phyloP scores from a whole-genome alignment of 2,797 vertebrate species.

The Muscicapa comitata region DNA sequence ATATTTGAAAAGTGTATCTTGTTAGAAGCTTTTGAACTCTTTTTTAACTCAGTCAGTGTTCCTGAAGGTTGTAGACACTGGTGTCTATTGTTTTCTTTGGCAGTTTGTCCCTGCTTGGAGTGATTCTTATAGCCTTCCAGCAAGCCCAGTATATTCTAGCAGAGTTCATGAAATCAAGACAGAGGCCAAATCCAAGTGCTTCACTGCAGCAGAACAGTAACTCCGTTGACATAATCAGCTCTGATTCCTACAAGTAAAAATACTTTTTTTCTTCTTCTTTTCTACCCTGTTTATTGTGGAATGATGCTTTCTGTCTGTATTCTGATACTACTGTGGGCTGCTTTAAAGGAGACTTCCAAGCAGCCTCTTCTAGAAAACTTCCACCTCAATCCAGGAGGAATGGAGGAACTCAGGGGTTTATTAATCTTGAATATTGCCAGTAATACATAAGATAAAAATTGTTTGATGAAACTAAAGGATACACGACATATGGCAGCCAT shows the following conservation, averaged over 20 bases:
- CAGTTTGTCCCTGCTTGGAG: constrained; percentile 91
- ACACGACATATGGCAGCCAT: background rate
- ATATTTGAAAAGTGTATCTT: background rate
- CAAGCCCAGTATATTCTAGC: constrained; percentile 95
- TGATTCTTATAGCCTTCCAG: constrained; percentile 93
- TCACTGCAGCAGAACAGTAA: constrained; percentile 75
- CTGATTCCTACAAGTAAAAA: constrained; percentile 86
- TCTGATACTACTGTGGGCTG: background rate
- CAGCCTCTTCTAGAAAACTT: background rate
- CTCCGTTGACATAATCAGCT: constrained; percentile 76
- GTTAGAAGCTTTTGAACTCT: background rate
- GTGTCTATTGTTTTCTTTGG: background rate
- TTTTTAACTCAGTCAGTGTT: background rate
- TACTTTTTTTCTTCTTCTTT: background rate
- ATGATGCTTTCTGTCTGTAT: background rate
- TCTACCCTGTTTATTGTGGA: background rate
- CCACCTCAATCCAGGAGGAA: background rate
- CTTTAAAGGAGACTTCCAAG: background rate
- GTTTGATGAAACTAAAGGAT: background rate
- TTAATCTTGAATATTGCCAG: background rate
- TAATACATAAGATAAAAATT: background rate
- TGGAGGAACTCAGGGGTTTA: background rate
- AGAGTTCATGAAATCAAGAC: constrained; percentile 87
- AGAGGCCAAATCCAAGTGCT: constrained; percentile 83
- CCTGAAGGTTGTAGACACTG: background rate